Evolutionary conservation across 2,797 vertebrate genomes (phyloP), one percentile per base, ranked within the genome.

Genomic region (Apodemus agrarius): DNA sequence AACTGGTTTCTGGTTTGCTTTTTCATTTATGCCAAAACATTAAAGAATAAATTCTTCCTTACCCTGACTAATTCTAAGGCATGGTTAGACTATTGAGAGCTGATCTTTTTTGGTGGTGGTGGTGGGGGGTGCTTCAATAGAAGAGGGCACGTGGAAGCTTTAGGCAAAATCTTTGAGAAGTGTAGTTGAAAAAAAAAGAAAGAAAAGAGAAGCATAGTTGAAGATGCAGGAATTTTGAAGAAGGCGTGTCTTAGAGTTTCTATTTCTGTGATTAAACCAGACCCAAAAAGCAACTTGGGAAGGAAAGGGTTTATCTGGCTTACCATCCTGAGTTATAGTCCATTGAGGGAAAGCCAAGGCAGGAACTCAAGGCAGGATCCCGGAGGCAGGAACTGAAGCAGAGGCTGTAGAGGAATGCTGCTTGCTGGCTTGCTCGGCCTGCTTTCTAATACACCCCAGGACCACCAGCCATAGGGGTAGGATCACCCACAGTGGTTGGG

Each of bases 1-100:
- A 80, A 80, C 37, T 69, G 80, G 34, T 59, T 95, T 96, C 91
- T 93, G 85, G 40, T 63, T 81, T 80, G 37, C 61, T 74, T 83
- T 52, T 78, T 93, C 79, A 54, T 79, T 95, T 85, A 78, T 93
- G 95, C 59, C 49, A 81, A 92, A 92, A 92, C 75, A 90, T 29
- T 43, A 93, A 94, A 37, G 78, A 67, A 26, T n/a, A 49, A 69
- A 82, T 59, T 96, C 87, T 90, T 74, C 31, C 34, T 88, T 86
- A 90, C 43, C 94, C 59, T 67, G 61, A 75, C 79, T 85, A 43
- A 89, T 82, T 81, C 92, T 46, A 63, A 91, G 87, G 87, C 59
- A 34, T 85, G 24, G 63, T 85, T 86, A 22, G 46, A 65, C 37
- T 91, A 76, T 37, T 37, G 95, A 94, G 19, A 87, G 57, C 63